Evolutionary conservation across 2,113 vertebrate genomes (phyloP), one percentile per base, ranked within the genome.

Genomic region (Pholis gunnellus): DNA sequence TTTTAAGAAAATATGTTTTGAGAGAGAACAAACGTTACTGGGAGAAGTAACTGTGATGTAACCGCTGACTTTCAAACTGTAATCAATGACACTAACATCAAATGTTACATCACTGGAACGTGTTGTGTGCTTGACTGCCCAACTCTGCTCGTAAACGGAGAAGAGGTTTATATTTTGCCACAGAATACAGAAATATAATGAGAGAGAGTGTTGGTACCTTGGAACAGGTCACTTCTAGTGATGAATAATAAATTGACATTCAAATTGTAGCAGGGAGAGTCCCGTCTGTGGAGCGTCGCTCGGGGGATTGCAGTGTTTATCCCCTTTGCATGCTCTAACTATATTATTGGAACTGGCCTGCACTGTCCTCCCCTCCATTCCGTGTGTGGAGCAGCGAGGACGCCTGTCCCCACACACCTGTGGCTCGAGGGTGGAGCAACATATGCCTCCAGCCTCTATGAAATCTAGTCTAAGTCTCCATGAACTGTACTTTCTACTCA

Each of bases 401-500:
- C 22, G 5, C 42, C 56, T 64, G 72, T 70, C 61, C 81, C 29
- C 63, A 36, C 56, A 73, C 83, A 87, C 82, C 87, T 83, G 75
- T 63, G 46, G 68, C 64, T 1, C 4, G 22, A n/a, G 72, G 22
- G 20, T 11, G 22, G 31, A 54, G 40, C 44, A 70, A 50, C 78
- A 60, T 72, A 72, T 81, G 77, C 81, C 81, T 79, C 42, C 73
- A 54, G 65, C 46, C 67, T 40, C 74, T 76, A 42, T 78, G 84
- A 91, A 79, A 89, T 82, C 82, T 14, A 84, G 75, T 65, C 74
- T 76, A 81, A 88, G 87, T 81, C 84, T 75, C 64, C 44, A 57
- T 87, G 75, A 89, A 88, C 83, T 79, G 87, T 89, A 89, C 88
- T 92, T 88, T 92, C 88, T 91, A 74, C 90, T 90, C 91, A 93